Evolutionary conservation across 2,888 invertebrate genomes (phyloP).

Genomic region (Tenthredo scrophulariae): DNA sequence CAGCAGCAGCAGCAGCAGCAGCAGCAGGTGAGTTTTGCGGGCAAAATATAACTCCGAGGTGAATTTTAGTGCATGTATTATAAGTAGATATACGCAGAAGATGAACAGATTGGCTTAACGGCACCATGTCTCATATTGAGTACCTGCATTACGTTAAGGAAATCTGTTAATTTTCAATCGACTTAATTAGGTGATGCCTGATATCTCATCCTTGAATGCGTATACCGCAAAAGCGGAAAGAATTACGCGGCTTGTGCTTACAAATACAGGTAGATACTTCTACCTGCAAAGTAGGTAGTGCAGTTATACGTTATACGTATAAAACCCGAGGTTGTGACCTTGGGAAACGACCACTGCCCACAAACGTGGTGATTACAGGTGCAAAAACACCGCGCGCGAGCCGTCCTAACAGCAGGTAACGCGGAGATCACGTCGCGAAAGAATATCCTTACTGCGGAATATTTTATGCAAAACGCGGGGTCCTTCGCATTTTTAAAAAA

Average conservation of each 20-base stretch:
- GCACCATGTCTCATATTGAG: too few relatives aligned
- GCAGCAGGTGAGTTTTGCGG: constrained; percentile 31
- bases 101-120: neutral
- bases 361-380: constrained; percentile 40
- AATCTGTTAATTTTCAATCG: constrained; percentile 22
- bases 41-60: neutral
- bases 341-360: neutral
- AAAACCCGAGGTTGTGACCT: constrained; percentile 25
- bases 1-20: neutral
- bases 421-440: neutral
- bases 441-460: neutral
- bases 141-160: neutral
- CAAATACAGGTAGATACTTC: neutral
- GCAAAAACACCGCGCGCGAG: constrained; percentile 31
- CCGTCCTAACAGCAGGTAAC: neutral
- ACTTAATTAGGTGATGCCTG: constrained; percentile 5
- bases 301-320: neutral
- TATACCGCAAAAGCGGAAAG: constrained; percentile 23
- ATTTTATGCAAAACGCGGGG: neutral
- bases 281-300: neutral
- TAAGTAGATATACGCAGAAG: neutral
- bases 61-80: neutral
- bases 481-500: too few relatives aligned
- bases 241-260: neutral
- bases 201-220: neutral